phyloP scores from a whole-genome alignment of 1,140 invertebrate genomes.

The Armadillidium nasatum region DNA sequence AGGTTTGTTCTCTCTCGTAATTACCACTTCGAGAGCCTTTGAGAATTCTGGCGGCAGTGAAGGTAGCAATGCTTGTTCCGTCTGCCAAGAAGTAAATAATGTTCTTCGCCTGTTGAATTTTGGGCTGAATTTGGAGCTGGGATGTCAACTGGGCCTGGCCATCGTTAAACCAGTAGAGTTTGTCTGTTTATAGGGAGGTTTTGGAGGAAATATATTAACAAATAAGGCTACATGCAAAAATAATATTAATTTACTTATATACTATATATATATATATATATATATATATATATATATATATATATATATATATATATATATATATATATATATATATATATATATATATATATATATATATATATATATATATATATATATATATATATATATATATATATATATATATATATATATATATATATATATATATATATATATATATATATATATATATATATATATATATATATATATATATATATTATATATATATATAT shows the following conservation, averaged over 20 bases:
- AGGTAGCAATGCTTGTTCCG: conserved; percentile 71
- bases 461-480: too few species aligned
- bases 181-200: neutral
- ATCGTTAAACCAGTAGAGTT: too few species aligned
- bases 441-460: too few species aligned
- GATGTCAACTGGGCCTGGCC: neutral
- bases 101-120: conserved; percentile 65
- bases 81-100: conserved; percentile 78
- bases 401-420: too few species aligned
- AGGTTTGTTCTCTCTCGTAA: conserved; percentile 58
- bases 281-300: neutral
- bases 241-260: neutral
- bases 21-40: conserved; percentile 21
- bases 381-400: too few species aligned
- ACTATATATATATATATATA: neutral
- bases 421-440: too few species aligned
- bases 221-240: neutral
- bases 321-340: too few species aligned
- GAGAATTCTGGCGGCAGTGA: conserved; percentile 61
- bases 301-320: too few species aligned
- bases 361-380: too few species aligned
- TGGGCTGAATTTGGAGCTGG: neutral
- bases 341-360: too few species aligned
- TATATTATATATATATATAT: too few species aligned
- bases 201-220: neutral